Conservation (phyloP, 1,140 invertebrate genomes). For the Rhizoglyphus robini region DNA sequence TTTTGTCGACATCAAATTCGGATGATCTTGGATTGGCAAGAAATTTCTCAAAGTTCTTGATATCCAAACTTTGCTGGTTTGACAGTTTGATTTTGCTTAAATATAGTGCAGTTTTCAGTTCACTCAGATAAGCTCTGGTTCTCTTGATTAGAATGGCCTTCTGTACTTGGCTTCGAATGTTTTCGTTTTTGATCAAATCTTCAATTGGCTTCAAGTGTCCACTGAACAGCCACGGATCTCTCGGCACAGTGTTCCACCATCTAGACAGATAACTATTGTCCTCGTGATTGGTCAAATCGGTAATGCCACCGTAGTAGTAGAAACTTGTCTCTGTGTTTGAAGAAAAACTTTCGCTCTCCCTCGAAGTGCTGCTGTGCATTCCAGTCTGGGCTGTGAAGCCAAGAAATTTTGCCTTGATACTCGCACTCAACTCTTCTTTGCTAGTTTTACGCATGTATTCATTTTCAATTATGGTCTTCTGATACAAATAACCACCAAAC, state of each 20-base stretch:
- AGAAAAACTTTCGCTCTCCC: not conserved
- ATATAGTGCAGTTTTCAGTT: not conserved
- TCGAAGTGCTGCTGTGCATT: not conserved
- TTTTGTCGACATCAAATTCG: not conserved
- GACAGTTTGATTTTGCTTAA: not conserved
- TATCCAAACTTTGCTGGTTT: not conserved
- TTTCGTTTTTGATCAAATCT: not conserved
- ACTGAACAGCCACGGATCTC: not conserved
- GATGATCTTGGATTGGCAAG: not conserved
- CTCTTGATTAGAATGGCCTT: not conserved
- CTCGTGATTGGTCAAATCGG: not conserved
- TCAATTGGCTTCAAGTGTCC: slow-evolving; percentile 2
- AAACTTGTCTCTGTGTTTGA: not conserved
- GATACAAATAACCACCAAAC: slow-evolving; percentile 9
- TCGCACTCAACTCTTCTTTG: not conserved
- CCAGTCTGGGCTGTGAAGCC: not conserved
- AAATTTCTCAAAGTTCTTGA: not conserved
- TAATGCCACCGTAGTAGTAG: not conserved
- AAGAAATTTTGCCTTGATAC: not conserved
- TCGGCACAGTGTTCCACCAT: not conserved
- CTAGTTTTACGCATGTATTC: not conserved
- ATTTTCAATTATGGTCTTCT: not conserved
- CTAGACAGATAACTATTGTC: not conserved
- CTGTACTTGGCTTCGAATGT: not conserved
- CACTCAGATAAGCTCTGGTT: not conserved